Conservation (phyloP, 2,113 vertebrate species). For the Oryzias melastigma region DNA sequence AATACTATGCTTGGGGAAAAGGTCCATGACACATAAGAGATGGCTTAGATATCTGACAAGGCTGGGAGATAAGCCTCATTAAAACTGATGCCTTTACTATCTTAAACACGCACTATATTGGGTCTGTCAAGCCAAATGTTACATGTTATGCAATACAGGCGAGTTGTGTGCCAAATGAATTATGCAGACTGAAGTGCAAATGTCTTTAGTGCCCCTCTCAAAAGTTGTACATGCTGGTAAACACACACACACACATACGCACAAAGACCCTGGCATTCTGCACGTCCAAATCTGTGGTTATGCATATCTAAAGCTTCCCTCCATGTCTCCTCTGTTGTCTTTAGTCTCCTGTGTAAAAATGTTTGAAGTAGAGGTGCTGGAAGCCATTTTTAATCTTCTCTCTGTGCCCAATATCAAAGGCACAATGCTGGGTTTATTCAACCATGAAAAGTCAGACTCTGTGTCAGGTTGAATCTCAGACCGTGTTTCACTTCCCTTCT, state of each 20-base stretch:
- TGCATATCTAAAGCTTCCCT: slow-evolving; percentile 39
- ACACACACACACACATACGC: background rate
- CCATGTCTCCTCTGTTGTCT: slow-evolving; percentile 39
- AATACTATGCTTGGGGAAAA: no score
- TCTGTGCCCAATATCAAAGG: slow-evolving; percentile 45
- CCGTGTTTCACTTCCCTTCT: background rate
- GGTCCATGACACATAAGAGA: no score
- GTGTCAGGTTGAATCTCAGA: slow-evolving; percentile 11
- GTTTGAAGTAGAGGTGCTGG: slow-evolving; percentile 53
- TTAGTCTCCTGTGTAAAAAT: slow-evolving; percentile 29
- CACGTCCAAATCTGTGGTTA: slow-evolving; percentile 26
- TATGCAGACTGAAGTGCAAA: background rate
- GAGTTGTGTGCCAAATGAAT: no score
- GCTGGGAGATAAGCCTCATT: no score
- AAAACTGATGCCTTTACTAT: no score
- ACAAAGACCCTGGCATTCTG: background rate
- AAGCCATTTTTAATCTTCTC: slow-evolving; percentile 43
- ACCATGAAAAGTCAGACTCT: slow-evolving; percentile 28
- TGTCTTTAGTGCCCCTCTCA: background rate
- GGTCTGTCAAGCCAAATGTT: no score
- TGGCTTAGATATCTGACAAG: no score
- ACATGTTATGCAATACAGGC: no score
- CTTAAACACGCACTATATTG: no score
- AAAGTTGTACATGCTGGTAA: background rate
- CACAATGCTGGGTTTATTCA: slow-evolving; percentile 43